phyloP scores from a whole-genome alignment of 1,140 invertebrate species.

The Capitella teleta region DNA sequence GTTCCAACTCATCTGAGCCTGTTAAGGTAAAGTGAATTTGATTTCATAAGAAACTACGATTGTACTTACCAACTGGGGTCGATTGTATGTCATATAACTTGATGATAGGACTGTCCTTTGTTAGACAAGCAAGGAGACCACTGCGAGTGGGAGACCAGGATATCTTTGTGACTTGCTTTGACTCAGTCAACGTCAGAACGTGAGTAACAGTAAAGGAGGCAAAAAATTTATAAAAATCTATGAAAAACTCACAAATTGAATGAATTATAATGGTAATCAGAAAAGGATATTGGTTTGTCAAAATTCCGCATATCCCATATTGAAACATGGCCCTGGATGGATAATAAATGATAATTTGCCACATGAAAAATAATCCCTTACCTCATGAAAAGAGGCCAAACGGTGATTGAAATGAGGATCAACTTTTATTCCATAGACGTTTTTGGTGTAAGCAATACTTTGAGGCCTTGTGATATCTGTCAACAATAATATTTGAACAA shows the following conservation, averaged over 20 bases:
- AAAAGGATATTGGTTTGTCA: constrained; percentile 62
- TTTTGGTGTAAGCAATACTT: constrained; percentile 64
- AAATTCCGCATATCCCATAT: constrained; percentile 82
- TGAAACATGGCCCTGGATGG: constrained; percentile 41
- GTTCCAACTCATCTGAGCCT: constrained; percentile 57
- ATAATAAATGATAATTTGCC: constrained; percentile 12
- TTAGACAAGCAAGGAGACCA: constrained; percentile 62
- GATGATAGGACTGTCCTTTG: constrained; percentile 56
- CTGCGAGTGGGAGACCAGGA: constrained; percentile 43
- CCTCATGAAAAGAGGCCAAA: constrained; percentile 46
- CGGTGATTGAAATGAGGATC: constrained; percentile 65
- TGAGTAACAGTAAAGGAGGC: neutral
- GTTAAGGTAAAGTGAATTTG: too few species aligned
- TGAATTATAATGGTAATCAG: constrained; percentile 47
- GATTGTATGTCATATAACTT: constrained; percentile 72
- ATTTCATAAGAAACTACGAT: neutral
- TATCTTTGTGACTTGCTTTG: neutral
- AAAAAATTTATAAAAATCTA: neutral
- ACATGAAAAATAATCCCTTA: neutral
- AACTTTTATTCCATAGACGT: constrained; percentile 66
- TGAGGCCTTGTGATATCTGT: constrained; percentile 60
- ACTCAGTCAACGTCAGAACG: neutral
- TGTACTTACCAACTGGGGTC: constrained; percentile 47
- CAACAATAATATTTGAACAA: constrained; percentile 11
- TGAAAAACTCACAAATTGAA: neutral